Percentiles rank a stretch among this genome's conserved stretches.
phyloP scores from a whole-genome alignment of 2,888 invertebrate genomes.

The Drosophila demipolita region DNA sequence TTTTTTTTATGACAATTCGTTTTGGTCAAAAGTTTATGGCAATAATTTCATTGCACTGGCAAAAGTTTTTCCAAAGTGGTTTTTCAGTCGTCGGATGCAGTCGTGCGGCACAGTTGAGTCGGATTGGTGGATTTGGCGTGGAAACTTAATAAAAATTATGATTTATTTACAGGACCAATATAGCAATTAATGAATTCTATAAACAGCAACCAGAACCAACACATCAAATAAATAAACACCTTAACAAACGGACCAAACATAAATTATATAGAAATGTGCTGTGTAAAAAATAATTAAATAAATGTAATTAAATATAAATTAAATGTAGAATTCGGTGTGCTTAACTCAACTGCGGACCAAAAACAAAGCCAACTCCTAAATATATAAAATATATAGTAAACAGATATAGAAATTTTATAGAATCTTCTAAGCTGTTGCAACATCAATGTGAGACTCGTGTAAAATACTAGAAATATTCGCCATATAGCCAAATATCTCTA shows the following conservation, averaged over 20 bases:
- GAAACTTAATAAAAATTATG: conserved; percentile 12
- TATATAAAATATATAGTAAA: conserved; percentile 3
- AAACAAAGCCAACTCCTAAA: conserved; percentile 24
- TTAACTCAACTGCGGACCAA: conserved; percentile 65
- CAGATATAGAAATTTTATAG: conserved; percentile 12
- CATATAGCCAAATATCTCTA: conserved; percentile 8
- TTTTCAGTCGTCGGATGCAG: conserved; percentile 28
- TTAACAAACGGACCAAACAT: conserved; percentile 51
- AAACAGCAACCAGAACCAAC: conserved; percentile 42
- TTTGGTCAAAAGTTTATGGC: conserved; percentile 55
- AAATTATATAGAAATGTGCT: conserved; percentile 46
- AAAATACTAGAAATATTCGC: conserved; percentile 1
- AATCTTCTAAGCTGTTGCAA: conserved; percentile 42
- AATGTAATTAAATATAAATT: conserved; percentile 38
- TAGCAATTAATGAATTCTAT: conserved; percentile 49
- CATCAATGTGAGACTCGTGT: conserved; percentile 64
- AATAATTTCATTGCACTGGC: conserved; percentile 58
- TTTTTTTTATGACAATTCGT: conserved; percentile 14
- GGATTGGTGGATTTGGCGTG: conserved; percentile 4
- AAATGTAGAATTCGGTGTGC: conserved; percentile 49
- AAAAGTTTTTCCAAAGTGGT: conserved; percentile 19
- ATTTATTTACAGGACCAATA: conserved; percentile 60
- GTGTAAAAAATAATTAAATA: conserved; percentile 33
- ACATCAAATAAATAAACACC: conserved; percentile 6
- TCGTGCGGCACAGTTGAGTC: conserved; percentile 52